Evolutionary conservation across 53 echinoderm and acorn worm species (phyloP).

Genomic region (Temnopleurus reevesii): DNA sequence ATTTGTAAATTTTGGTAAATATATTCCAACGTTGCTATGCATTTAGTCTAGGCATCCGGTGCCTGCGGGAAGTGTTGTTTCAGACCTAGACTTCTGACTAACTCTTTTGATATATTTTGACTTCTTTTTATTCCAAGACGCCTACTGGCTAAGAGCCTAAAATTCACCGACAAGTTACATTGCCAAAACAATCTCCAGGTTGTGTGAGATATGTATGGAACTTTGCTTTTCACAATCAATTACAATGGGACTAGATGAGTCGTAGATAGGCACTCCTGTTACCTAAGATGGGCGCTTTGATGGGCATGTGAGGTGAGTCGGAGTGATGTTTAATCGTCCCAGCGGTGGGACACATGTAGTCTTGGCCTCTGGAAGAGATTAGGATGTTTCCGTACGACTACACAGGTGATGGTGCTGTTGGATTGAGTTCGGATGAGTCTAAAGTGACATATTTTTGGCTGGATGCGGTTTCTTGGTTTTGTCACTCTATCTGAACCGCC

Average conservation of each 20-base stretch:
- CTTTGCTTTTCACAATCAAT: neutral
- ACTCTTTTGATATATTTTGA: too few relatives aligned
- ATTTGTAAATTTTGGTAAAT: too few relatives aligned
- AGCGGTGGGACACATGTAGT: neutral
- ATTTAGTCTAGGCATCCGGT: too few relatives aligned
- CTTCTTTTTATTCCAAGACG: too few relatives aligned
- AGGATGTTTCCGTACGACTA: neutral
- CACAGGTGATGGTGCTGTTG: neutral
- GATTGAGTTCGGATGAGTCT: neutral
- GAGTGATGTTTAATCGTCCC: constrained; percentile 2
- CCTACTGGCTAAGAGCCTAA: too few relatives aligned
- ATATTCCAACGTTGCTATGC: too few relatives aligned
- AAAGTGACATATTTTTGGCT: neutral
- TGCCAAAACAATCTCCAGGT: too few relatives aligned
- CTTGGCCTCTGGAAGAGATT: neutral
- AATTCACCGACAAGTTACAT: too few relatives aligned
- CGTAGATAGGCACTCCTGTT: constrained; percentile 9
- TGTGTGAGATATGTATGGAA: too few relatives aligned
- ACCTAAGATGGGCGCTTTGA: neutral
- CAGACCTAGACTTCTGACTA: too few relatives aligned
- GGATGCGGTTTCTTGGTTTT: neutral
- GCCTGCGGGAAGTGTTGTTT: too few relatives aligned
- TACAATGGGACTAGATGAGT: neutral
- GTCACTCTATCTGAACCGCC: neutral
- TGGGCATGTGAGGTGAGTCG: neutral